Conservation (phyloP, 2,888 invertebrate genomes). For the Stramonita haemastoma region DNA sequence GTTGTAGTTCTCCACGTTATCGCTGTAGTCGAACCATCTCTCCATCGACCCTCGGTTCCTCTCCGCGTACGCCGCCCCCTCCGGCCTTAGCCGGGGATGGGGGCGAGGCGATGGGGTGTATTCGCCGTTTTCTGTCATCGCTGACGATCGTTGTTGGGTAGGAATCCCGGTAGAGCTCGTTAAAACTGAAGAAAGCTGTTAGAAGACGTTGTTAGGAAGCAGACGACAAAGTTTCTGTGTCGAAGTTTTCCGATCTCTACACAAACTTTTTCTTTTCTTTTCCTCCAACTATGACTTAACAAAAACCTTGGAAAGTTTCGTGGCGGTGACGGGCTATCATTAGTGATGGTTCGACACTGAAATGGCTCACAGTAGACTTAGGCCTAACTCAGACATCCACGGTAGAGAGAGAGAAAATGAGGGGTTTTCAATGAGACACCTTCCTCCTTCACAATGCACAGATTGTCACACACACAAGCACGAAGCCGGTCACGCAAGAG, state of each 20-base stretch:
- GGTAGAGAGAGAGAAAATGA: no score
- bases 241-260: not conserved
- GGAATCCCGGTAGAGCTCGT: no score
- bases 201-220: no score
- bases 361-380: no score
- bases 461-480: not conserved
- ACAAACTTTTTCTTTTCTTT: no score
- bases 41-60: conserved; percentile 55
- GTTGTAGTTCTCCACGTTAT: conserved; percentile 55
- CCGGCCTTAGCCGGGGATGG: conserved; percentile 63
- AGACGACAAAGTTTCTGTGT: no score
- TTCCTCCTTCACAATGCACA: no score
- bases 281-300: no score
- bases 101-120: conserved; percentile 60
- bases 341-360: not conserved
- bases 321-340: not conserved
- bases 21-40: conserved; percentile 61
- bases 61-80: conserved; percentile 63
- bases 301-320: not conserved
- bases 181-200: no score
- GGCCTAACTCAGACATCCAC: no score
- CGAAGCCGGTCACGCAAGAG: conserved; percentile 2
- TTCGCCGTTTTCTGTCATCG: conserved; percentile 54
- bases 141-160: not conserved
- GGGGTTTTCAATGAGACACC: no score